Evolutionary conservation across 2,888 invertebrate species (phyloP).

Genomic region (Zonitis immaculata): DNA sequence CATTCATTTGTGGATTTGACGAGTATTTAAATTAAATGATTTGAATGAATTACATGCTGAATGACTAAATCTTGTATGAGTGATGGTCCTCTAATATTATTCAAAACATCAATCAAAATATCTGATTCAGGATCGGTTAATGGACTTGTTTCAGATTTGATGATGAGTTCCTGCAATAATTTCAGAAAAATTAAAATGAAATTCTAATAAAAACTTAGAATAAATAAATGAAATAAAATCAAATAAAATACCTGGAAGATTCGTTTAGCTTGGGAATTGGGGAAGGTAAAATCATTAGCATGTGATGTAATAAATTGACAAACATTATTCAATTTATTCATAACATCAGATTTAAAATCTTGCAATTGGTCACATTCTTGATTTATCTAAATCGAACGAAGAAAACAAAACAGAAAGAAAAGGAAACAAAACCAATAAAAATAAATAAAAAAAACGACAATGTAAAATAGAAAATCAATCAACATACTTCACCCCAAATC

Average conservation of each 20-base stretch:
- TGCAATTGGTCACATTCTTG: constrained; percentile 60
- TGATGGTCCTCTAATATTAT: constrained; percentile 62
- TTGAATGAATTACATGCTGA: constrained; percentile 60
- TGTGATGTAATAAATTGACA: constrained; percentile 41
- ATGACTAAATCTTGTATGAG: constrained; percentile 65
- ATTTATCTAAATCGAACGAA: constrained; percentile 56
- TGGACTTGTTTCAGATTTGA: constrained; percentile 52
- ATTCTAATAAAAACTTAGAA: neutral
- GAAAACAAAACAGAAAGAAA: constrained; percentile 35
- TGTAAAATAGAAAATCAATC: neutral
- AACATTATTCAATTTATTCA: constrained; percentile 38
- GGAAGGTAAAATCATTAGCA: constrained; percentile 42
- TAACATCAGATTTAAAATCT: constrained; percentile 40
- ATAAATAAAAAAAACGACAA: constrained; percentile 34
- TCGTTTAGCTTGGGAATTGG: constrained; percentile 37
- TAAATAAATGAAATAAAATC: neutral
- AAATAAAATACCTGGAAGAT: constrained; percentile 42
- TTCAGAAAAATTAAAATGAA: constrained; percentile 1
- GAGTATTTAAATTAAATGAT: no score
- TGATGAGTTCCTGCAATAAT: constrained; percentile 50
- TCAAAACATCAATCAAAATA: constrained; percentile 60
- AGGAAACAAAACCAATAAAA: constrained; percentile 28
- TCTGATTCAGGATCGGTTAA: constrained; percentile 58
- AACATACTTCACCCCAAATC: constrained; percentile 50
- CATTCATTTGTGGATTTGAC: no score